phyloP scores from a whole-genome alignment of 2,113 vertebrate species.

The Collichthys lucidus region DNA sequence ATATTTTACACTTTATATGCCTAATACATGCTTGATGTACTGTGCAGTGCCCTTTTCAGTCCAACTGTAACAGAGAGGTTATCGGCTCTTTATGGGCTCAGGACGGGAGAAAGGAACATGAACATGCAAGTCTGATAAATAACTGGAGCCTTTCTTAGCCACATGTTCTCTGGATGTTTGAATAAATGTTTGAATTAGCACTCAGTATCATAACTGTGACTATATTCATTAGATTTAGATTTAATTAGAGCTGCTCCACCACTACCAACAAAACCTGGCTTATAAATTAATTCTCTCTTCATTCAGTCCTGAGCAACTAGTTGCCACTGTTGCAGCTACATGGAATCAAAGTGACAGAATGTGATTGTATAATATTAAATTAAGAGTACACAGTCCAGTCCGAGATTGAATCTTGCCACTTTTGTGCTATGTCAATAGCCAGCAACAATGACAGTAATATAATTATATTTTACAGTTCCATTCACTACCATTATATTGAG shows the following conservation, averaged over 20 bases:
- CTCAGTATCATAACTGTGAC: background rate
- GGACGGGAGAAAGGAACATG: background rate
- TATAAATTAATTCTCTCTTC: no score
- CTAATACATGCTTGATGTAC: background rate
- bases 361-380: no score
- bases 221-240: no score
- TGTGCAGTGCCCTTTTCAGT: background rate
- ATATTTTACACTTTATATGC: background rate
- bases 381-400: no score
- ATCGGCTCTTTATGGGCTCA: background rate
- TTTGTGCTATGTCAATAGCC: no score
- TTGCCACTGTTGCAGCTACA: no score
- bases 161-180: background rate
- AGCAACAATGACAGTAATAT: no score
- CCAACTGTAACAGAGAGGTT: background rate
- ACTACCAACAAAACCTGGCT: no score
- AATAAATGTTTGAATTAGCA: background rate
- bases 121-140: background rate
- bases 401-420: no score
- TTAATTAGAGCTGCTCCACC: no score
- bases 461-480: background rate
- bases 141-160: background rate
- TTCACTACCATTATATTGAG: background rate
- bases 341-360: no score
- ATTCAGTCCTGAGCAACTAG: no score